Base-by-base conservation (phyloP, 2,797 vertebrate species). In the Echiichthys vipera region DNA sequence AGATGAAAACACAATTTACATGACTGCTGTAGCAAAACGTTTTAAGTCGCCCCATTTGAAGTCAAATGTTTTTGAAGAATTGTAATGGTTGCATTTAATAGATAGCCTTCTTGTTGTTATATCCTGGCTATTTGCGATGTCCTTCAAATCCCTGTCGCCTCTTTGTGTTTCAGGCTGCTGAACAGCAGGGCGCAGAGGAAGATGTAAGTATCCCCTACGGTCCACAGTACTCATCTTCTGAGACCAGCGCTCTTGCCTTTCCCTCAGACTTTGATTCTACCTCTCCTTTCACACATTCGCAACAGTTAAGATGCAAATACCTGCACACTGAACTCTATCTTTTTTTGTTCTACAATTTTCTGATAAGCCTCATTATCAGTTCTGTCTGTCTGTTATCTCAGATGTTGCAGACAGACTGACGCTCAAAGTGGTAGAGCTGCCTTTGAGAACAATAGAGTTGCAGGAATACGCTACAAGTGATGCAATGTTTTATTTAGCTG, bases 121-220 rank as follows among this genome's bases (percentile, higher is more conserved):
- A 74, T 74, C 42, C 62, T 53, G 15, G 50, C 36, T 67, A 20
- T 76, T 71, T 64, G 34, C 57, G 29, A n/a, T 50, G 42, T 25
- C 54, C 34, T 71, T 71, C 59, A 81, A 85, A 80, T 65, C 65
- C 43, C 17, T 10, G 15, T 76, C 17, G 1, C 43, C 34, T 78
- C 70, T 54, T 72, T 93, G 54, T 85, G 45, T 93, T 92, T 73
- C 84, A 96, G 95, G 90, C 91, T 36, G 81, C 93, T 2, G 95
- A 95, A 47, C 95, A 96, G 83, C 95, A 95, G 77, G 89, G 80
- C 73, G 36, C 89, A 37, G 94, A 95, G 54, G 95, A 95, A 90
- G 94, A 96, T 89, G 95, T 95, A 84, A 94, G 95, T 94, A 80
- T 63, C 32, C 39, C 57, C n/a, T 12, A 47, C 18, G 13, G 57